Base-by-base conservation (phyloP, 2,113 vertebrate species). In the Thalassarche chlororhynchos region DNA sequence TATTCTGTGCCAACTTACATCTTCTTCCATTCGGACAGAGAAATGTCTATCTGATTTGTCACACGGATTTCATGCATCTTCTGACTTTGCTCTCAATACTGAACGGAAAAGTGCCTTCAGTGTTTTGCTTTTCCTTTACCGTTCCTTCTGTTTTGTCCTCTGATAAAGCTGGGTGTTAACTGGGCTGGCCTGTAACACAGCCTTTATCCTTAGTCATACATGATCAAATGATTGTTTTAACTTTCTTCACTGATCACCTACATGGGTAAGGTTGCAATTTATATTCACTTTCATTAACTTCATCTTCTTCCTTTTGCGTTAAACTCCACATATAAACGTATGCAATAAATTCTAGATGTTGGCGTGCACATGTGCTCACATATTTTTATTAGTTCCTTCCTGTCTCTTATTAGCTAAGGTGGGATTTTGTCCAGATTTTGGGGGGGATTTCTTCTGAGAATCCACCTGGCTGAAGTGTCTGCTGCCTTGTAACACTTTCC, bases 331-430 rank as follows among this genome's bases (percentile, higher is more conserved):
- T 20, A 38, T 14, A 82, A 72, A 52, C 0, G 0, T 32, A 12
- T 12, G 1, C 4, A 74, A 54, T 52, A 36, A 57, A 62, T 61
- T 78, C 32, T 15, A 29, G 8, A 6, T 29, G 12, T 36, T 40
- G 5, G 3, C 0, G 0, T 64, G 18, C 16, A 24, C 8, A 46
- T 9, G 11, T 57, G 36, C 12, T 84, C 5, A 36, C 12, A 5
- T 31, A 25, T 23, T 94, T 91, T 44, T 42, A 9, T 49, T 66
- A 40, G 11, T 54, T 87, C 9, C 9, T 46, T 84, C 32, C 12
- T 72, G 8, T 11, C 5, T 75, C 10, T 68, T 31, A 15, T 38
- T 61, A 79, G 18, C 4, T 54, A 60, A 57, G 9, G 17, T 58
- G 13, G 17, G 34, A 40, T 66, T 84, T 92, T 80, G 7, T 13